phyloP scores from a whole-genome alignment of 2,113 vertebrate species.

The Cyphomyrus plagiostoma region DNA sequence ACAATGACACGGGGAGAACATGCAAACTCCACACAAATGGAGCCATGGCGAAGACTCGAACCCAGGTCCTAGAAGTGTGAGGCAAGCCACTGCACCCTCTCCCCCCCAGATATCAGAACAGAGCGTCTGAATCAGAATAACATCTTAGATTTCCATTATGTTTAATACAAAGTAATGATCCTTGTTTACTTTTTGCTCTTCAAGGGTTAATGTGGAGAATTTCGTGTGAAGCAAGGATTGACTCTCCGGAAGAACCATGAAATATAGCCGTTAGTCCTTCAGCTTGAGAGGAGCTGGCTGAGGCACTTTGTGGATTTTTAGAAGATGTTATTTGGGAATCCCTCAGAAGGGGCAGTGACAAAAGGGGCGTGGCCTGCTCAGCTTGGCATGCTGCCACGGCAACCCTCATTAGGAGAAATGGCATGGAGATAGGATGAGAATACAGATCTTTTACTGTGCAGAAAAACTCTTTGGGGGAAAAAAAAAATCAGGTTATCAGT shows the following conservation, averaged over 20 bases:
- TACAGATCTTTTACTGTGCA: not conserved
- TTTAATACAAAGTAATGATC: not conserved
- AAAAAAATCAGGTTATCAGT: not conserved
- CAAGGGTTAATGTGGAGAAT: not conserved
- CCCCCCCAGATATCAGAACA: too few relatives aligned
- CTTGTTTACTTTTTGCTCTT: not conserved
- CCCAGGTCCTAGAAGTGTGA: not conserved
- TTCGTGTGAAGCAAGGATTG: not conserved
- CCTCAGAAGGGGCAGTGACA: not conserved
- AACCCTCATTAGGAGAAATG: not conserved
- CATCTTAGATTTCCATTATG: not conserved
- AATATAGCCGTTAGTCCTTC: not conserved
- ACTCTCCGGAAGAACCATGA: not conserved
- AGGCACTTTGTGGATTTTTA: not conserved
- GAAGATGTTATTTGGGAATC: not conserved
- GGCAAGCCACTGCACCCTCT: not conserved
- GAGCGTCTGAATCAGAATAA: not conserved
- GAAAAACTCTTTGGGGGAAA: not conserved
- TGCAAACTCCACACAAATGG: not conserved
- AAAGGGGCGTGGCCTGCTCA: not conserved
- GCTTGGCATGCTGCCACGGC: not conserved
- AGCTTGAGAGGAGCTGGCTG: not conserved
- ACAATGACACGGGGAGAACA: not conserved
- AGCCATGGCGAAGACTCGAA: not conserved
- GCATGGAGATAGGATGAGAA: not conserved